These are phyloP conservation scores for Xestia ashworthii DNA, from an alignment of 2,888 invertebrate species.

Conservation along the genomic window DNA sequence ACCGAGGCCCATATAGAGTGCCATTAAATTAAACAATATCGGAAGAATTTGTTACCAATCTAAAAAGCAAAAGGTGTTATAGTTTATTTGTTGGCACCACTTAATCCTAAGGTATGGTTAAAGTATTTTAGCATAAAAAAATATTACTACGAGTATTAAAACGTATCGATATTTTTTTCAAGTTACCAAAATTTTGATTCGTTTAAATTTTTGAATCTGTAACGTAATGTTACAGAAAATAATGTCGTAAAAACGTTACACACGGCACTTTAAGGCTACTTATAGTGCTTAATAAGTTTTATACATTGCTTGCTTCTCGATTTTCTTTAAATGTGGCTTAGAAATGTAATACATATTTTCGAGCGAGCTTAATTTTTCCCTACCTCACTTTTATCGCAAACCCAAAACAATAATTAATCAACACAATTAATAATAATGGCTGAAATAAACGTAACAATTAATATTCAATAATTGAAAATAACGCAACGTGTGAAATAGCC, in stretches of 20 bases:
- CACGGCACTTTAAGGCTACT: background rate
- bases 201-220: background rate
- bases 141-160: background rate
- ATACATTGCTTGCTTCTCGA: background rate
- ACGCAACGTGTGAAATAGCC: constrained; percentile 32
- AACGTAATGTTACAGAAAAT: background rate
- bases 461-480: constrained; percentile 41
- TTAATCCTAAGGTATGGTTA: background rate
- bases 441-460: constrained; percentile 30
- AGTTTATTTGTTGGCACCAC: background rate
- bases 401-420: background rate
- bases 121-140: background rate
- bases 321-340: background rate
- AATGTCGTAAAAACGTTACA: background rate
- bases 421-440: background rate
- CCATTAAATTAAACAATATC: constrained; percentile 15
- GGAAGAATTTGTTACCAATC: background rate
- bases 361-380: background rate
- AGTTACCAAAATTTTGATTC: background rate
- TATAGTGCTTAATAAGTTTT: background rate
- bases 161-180: background rate
- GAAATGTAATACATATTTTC: background rate
- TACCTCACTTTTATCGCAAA: background rate
- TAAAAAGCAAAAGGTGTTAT: background rate
- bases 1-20: background rate